phyloP scores from a whole-genome alignment of 1,140 invertebrate genomes.

The Cydia amplana region DNA sequence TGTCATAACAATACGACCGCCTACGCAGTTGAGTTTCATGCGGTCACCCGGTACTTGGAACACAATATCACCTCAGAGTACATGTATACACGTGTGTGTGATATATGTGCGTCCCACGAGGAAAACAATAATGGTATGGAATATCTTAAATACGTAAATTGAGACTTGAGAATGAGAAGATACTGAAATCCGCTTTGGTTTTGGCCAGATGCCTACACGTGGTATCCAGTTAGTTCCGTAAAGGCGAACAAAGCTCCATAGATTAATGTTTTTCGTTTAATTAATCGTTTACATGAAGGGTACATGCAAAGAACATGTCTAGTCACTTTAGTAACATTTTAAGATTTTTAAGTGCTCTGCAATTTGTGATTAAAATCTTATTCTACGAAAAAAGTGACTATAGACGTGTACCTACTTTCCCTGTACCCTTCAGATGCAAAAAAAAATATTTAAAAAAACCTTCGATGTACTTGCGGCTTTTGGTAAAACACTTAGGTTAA shows the following conservation, averaged over 20 bases:
- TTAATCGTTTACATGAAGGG: too few species aligned
- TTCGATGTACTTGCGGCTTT: slow-evolving; percentile 27
- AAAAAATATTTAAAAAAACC: not conserved
- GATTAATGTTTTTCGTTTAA: too few species aligned
- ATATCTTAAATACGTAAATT: not conserved
- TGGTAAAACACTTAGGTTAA: slow-evolving; percentile 39
- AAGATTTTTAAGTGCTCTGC: too few species aligned
- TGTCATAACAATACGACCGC: not conserved
- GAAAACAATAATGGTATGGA: slow-evolving; percentile 3
- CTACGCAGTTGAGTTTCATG: slow-evolving; percentile 25
- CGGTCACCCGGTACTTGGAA: slow-evolving; percentile 25
- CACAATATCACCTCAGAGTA: slow-evolving; percentile 14
- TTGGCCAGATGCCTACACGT: not conserved
- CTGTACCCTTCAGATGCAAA: too few species aligned
- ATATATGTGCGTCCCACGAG: not conserved
- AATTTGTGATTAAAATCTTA: too few species aligned
- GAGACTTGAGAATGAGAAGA: not conserved
- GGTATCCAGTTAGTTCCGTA: not conserved
- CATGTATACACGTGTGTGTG: slow-evolving; percentile 21
- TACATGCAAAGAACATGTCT: too few species aligned
- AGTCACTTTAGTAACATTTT: too few species aligned
- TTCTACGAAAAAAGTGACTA: too few species aligned
- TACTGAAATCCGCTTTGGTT: not conserved
- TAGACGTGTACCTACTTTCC: too few species aligned
- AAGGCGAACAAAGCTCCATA: too few species aligned